These are phyloP conservation scores for Urophycis tenuis DNA, from an alignment of 2,797 vertebrate species.

Conservation along the genomic window DNA sequence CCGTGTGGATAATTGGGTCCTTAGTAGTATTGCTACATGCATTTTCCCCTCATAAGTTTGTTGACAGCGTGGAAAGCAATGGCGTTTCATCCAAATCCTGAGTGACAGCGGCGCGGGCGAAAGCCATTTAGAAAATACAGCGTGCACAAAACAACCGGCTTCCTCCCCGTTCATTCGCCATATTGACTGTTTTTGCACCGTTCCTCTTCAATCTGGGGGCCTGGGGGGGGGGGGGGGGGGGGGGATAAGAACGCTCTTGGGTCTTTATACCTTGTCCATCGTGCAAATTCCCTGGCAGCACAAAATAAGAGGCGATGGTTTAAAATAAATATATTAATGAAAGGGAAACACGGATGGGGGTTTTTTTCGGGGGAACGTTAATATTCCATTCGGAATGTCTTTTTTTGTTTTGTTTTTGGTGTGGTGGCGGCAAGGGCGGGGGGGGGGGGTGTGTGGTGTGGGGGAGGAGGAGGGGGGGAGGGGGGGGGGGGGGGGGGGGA, in stretches of 20 bases:
- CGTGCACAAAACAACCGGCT: conserved; percentile 54
- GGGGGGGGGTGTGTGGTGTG: conserved; percentile 20
- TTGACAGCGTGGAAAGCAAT: conserved; percentile 40
- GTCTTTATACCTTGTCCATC: conserved; percentile 68
- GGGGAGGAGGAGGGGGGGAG: conserved; percentile 19
- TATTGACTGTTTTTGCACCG: conserved; percentile 43
- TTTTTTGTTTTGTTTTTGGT: conserved; percentile 36
- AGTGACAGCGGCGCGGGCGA: conserved; percentile 64
- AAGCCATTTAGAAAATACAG: conserved; percentile 52
- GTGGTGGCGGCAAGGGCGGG: conserved; percentile 32
- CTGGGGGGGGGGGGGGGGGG: too few relatives aligned
- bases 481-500: conserved; percentile 35
- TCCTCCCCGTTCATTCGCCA: conserved; percentile 60
- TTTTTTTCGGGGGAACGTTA: conserved; percentile 54
- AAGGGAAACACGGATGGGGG: conserved; percentile 16
- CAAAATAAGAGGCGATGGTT: conserved; percentile 29
- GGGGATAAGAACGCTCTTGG: conserved; percentile 38
- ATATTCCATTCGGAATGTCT: conserved; percentile 53
- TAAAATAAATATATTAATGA: conserved; percentile 29
- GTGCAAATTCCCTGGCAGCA: conserved; percentile 42
- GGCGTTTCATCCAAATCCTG: conserved; percentile 62
- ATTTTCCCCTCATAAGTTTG: conserved; percentile 42
- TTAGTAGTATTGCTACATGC: conserved; percentile 26
- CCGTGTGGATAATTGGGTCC: conserved; percentile 5
- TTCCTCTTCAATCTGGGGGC: conserved; percentile 54